Conservation (phyloP, 2,888 invertebrate species). For the Halictus quadricinctus region DNA sequence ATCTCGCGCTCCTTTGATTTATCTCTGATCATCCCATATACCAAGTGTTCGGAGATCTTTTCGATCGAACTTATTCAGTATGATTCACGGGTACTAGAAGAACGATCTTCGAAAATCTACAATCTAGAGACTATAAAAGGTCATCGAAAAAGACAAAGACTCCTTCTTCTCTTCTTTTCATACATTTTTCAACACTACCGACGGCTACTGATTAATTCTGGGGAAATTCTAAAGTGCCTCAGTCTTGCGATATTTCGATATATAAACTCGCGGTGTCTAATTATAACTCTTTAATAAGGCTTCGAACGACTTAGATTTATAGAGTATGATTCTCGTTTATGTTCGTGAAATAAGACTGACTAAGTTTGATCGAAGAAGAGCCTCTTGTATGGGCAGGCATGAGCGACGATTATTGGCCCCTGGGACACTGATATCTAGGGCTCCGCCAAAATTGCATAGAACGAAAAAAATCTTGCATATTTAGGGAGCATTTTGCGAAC, state of each 20-base stretch:
- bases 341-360: neutral
- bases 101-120: neutral
- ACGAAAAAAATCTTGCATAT: neutral
- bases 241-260: neutral
- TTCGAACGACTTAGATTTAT: constrained; percentile 6
- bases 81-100: neutral
- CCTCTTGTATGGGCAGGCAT: neutral
- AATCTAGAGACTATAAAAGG: neutral
- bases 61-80: neutral
- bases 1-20: neutral
- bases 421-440: neutral
- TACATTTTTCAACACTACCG: neutral
- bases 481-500: neutral
- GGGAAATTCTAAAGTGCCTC: neutral
- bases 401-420: neutral
- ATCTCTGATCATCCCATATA: neutral
- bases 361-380: neutral
- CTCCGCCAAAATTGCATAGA: neutral
- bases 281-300: constrained; percentile 7
- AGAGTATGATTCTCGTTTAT: neutral
- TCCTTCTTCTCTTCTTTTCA: neutral
- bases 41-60: neutral
- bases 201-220: neutral
- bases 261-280: constrained; percentile 2
- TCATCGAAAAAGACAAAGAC: neutral